Evolutionary conservation across 2,113 vertebrate species (phyloP), one percentile per base, ranked within the genome.

Genomic region (Pluvianellus socialis): DNA sequence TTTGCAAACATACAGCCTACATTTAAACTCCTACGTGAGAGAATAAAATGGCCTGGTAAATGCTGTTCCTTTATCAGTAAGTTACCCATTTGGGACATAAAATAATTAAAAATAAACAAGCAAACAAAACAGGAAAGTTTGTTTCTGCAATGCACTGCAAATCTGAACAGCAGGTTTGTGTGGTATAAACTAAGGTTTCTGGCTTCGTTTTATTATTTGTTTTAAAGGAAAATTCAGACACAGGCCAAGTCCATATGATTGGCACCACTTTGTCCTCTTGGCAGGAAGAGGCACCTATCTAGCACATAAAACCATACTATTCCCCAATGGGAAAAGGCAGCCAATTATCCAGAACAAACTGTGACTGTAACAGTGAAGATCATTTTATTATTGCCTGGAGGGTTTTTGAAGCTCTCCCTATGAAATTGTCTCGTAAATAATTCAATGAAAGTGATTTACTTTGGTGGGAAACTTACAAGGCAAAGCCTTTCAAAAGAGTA

Each of bases 341-440:
- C 84, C 97, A 97, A 97, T 95, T 96, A 98, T 92, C 76, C 85
- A 94, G 81, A 97, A 97, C 96, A 97, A 97, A 98, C 97, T 96
- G 95, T 96, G 94, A 97, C 96, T 97, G 91, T 93, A 96, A 92
- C 96, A 94, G 81, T 40, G 85, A 86, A 96, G 96, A 98, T 97
- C 95, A 97, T 97, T 97, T 97, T 97, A 95, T 97, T 97, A 96
- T 95, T 96, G 98, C 97, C 97, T 94, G 61, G 86, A 97, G 97
- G 96, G 91, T n/a, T 98, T 98, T 93, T 94, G 93, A 97, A 97
- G 90, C 95, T 97, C 95, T 96, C 89, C 97, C 95, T 97, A 95
- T 97, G 97, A 98, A 98, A 97, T 95, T 96, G 93, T 94, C 95
- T 96, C 17, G 56, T 97, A 96, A 98, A 98, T 98, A 98, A 98